Evolutionary conservation across 2,113 vertebrate genomes (phyloP), one percentile per base, ranked within the genome.

Genomic region (Elephas maximus): DNA sequence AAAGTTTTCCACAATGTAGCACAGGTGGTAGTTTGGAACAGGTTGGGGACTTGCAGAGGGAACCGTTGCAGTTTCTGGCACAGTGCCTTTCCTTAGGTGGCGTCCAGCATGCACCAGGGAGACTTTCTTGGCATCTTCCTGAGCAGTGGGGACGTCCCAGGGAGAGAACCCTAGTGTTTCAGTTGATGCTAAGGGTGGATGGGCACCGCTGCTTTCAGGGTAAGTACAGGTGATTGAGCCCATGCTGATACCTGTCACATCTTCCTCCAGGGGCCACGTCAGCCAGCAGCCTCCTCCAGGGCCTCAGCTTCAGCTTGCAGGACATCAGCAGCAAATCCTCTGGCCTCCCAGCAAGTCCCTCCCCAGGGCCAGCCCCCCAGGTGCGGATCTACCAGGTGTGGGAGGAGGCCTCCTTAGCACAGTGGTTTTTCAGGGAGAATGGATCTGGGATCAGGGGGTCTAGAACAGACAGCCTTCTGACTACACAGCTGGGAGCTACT

Each of bases 271-370:
- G 98, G 65, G 96, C 99, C n/a, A 97, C 99, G 26, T 99, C 99
- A 88, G 99, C 99, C 98, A 99, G 99, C 98, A 99, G 99, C 99
- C 99, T 99, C 84, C 99, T 99, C 8, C 99, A 99, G 96, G 99
- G 99, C 41, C 98, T 99, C 98, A 99, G 99, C 99, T 99, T 99
- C 99, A 99, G 99, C 97, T 99, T 99, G 88, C 99, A 99, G 98
- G 99, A 99, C 97, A 99, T 99, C 3, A 98, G 99, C 96, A 99
- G 99, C 96, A 99, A 99, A 98, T 88, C 99, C 30, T 96, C 99
- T n/a, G 98, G 98, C 92, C 97, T 99, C 87, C 98, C 99, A 8
- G 98, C 98, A 45, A 97, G 98, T 3, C 97, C 98, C 10, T 41
- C 98, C 6, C 78, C 98, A 0, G 98, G 97, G 62, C 92, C 97